Base-by-base conservation (phyloP, 2,113 vertebrate genomes). In the Dasypus novemcinctus region DNA sequence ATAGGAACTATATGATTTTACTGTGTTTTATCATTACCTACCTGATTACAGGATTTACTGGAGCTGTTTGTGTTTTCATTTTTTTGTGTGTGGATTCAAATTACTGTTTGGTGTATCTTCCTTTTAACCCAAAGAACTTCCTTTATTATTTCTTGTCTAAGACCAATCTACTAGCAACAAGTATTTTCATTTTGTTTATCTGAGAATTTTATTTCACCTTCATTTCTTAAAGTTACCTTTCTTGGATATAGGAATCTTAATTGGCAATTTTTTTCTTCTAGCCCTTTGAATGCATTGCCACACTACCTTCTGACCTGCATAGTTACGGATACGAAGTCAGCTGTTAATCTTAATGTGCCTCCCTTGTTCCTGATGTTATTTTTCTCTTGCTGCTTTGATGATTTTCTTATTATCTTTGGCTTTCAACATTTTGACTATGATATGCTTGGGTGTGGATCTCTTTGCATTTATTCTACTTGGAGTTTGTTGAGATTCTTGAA, bases 381-480 rank as follows among this genome's bases (percentile, higher is more conserved):
- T 72, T 80, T 82, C 38, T 81, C 66, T 94, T 79, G 81, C 14
- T 89, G 21, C 54, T 85, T 68, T 71, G 82, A 63, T 72, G 54
- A 57, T 66, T 94, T 91, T 95, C 46, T 82, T 10, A 33, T 78
- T 87, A 79, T 89, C 46, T 68, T 93, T 81, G 83, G 1, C 5
- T 81, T 64, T 74, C 14, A 75, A 75, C 1, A 23, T 17, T 96
- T 95, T 87, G n/a, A 71, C 46, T 83, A 3, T 78, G 25, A 36
- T 14, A 4, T 82, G 3, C 72, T 69, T 36, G 4, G 31, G 27
- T 93, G 5, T 87, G 80, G 64, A 90, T 86, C 83, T 79, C 49
- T 93, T 96, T 89, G n/a, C 43, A 13, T 83, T 81, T 86, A 74
- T 95, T 95, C 31, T 82, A 29, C 31, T 82, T 78, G 61, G 52